Evolutionary conservation across 2,888 invertebrate genomes (phyloP).

Genomic region (Altica lythri): DNA sequence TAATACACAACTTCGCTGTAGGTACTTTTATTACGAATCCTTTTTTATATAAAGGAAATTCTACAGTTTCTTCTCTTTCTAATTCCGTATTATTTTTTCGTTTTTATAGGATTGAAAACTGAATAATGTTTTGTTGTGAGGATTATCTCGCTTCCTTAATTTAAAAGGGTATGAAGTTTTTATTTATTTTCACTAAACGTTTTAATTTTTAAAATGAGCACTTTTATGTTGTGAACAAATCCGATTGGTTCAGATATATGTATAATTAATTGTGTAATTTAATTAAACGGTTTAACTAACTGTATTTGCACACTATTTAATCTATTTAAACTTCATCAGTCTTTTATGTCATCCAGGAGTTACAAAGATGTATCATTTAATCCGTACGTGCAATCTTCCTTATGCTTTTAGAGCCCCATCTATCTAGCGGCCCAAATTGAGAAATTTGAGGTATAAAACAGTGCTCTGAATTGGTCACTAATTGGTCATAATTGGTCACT

Average conservation of each 20-base stretch:
- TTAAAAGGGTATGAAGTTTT: constrained; percentile 18
- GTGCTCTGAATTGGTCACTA: no score
- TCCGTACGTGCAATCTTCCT: no score
- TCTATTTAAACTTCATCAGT: no score
- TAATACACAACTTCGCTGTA: no score
- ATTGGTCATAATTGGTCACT: no score
- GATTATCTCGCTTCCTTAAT: constrained; percentile 19
- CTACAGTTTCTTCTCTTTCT: background rate
- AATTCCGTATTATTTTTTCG: constrained; percentile 1
- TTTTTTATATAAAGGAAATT: background rate
- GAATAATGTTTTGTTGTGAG: constrained; percentile 16
- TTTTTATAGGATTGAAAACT: constrained; percentile 17
- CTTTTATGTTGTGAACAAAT: background rate
- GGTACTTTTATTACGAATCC: no score
- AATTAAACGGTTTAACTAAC: no score
- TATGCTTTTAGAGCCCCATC: no score
- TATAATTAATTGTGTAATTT: background rate
- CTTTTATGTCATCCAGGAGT: no score
- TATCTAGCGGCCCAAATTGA: no score
- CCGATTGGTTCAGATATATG: background rate
- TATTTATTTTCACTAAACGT: constrained; percentile 3
- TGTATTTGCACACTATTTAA: background rate
- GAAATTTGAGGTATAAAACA: no score
- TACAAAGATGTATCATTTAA: no score
- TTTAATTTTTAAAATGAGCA: background rate